Evolutionary conservation across 2,113 vertebrate genomes (phyloP), one percentile per base, ranked within the genome.

Genomic region (Erythrocercus mccallii): DNA sequence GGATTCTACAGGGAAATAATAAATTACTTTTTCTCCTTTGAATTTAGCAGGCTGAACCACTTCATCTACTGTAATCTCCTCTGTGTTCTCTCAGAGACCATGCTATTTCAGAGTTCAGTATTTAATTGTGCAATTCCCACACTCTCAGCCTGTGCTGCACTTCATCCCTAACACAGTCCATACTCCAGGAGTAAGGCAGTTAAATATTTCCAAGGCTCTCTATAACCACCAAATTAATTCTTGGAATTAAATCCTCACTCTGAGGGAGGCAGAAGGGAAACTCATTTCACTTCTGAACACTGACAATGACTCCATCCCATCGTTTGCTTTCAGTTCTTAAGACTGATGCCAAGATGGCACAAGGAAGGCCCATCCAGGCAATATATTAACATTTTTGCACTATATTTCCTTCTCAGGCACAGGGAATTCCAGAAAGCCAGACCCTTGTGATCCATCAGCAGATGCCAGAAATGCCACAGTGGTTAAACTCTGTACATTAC

Each of bases 61-160:
- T 93, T 72, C 2, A 81, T 73, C 62, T 58, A 10, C 30, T 65
- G 31, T 47, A 66, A 86, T 90, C 92, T 81, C 27, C 60, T 58
- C 53, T 1, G 3, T 77, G 37, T 33, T 72, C 53, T 90, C 70
- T 50, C 64, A 81, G 62, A 92, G 76, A 61, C 31, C 54, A 31
- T 40, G 38, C 86, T 68, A 76, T 93, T 92, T 81, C 66, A 57
- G 79, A 83, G 53, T 40, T 88, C 48, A 73, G 25, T 62, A 79
- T 82, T 95, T 91, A 91, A 94, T 38, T 88, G 76, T 31, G 22
- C 56, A 93, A 47, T 70, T 86, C 88, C 76, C 92, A 93, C 24
- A 21, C 50, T 31, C 66, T 48, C 48, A 83, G 62, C 28, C 85
- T 42, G 45, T 17, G n/a, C 45, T 62, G 56, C 35, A 48, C 81